phyloP scores from a whole-genome alignment of 2,113 vertebrate genomes.

The Podiceps cristatus region DNA sequence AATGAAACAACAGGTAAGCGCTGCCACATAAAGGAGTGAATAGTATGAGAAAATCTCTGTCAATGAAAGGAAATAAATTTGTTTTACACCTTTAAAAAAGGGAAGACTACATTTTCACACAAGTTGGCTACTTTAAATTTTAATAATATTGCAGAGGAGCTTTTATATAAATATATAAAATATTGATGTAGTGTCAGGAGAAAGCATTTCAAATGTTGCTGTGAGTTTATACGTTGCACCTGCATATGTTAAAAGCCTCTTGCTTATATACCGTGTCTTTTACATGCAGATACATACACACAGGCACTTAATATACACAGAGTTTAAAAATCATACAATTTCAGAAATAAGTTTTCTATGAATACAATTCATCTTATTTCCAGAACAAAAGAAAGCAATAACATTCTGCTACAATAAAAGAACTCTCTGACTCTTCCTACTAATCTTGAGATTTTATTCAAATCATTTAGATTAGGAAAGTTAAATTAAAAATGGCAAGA shows the following conservation, averaged over 20 bases:
- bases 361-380: neutral
- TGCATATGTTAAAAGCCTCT: neutral
- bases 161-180: slow-evolving; percentile 54
- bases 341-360: neutral
- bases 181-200: neutral
- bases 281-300: neutral
- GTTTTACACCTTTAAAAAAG: neutral
- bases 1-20: neutral
- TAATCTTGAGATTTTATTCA: slow-evolving; percentile 8
- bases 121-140: slow-evolving; percentile 23
- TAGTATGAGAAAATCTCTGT: neutral
- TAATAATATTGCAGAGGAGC: slow-evolving; percentile 34
- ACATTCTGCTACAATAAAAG: neutral
- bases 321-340: neutral
- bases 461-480: neutral
- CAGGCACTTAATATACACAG: rapidly evolving
- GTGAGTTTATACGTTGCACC: neutral
- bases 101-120: neutral
- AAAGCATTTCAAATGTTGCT: slow-evolving; percentile 19
- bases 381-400: neutral
- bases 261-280: neutral
- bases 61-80: neutral
- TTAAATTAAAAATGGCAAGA: slow-evolving; percentile 15
- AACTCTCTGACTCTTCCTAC: neutral
- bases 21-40: neutral